These are phyloP conservation scores for Catocala fraxini DNA, from an alignment of 2,888 invertebrate species.

Conservation along the genomic window DNA sequence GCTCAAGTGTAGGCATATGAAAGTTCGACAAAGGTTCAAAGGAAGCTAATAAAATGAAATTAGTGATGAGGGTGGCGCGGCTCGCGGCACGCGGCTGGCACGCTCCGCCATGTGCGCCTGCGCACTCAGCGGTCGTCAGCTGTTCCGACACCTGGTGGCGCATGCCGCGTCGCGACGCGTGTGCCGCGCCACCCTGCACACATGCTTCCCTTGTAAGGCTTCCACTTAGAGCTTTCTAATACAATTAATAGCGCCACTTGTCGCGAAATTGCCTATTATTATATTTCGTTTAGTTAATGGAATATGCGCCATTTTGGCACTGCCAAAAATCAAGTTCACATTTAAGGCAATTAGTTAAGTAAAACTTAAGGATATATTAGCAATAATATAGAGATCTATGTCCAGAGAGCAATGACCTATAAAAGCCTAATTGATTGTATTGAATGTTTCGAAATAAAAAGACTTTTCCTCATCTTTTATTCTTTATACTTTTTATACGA, in stretches of 20 bases:
- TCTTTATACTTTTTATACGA: no score
- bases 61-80: slow-evolving; percentile 35
- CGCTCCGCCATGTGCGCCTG: slow-evolving; percentile 66
- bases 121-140: slow-evolving; percentile 63
- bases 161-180: slow-evolving; percentile 28
- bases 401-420: no score
- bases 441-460: no score
- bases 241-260: slow-evolving; percentile 60
- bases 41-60: slow-evolving; percentile 58
- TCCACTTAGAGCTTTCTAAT: slow-evolving; percentile 66
- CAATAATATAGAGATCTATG: no score
- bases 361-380: no score
- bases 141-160: slow-evolving; percentile 71
- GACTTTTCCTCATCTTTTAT: no score
- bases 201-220: slow-evolving; percentile 67
- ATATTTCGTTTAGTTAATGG: slow-evolving; percentile 32
- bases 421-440: no score
- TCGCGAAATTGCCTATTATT: slow-evolving; percentile 38
- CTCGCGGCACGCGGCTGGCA: slow-evolving; percentile 74
- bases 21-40: slow-evolving; percentile 38
- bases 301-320: slow-evolving; percentile 21
- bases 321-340: slow-evolving; percentile 2
- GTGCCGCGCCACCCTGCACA: slow-evolving; percentile 31
- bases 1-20: slow-evolving; percentile 17
- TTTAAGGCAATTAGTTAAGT: neutral